Percentiles rank a stretch among this genome's conserved stretches.
Conservation (phyloP, 2,888 invertebrate species). For the Hydroisotoma schaefferi region DNA sequence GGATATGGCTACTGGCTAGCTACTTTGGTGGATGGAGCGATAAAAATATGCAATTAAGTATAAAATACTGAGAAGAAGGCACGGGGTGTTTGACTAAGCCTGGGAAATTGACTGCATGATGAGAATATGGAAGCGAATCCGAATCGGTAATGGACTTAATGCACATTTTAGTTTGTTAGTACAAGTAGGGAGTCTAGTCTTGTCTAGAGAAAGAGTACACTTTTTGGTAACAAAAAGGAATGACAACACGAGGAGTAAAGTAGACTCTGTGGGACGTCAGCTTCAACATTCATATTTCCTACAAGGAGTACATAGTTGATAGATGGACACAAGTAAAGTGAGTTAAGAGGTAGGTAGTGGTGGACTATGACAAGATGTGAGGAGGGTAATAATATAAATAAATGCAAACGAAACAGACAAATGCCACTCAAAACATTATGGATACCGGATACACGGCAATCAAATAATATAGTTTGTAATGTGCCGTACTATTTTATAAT, state of each 20-base stretch:
- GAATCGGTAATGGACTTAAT: slow-evolving; percentile 15
- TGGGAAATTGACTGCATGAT: slow-evolving; percentile 9
- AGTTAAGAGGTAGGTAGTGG: too few species aligned
- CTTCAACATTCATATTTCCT: not conserved
- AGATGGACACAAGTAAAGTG: too few species aligned
- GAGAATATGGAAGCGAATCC: slow-evolving; percentile 19
- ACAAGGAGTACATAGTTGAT: slow-evolving; percentile 14
- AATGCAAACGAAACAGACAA: too few species aligned
- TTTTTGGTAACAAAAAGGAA: not conserved
- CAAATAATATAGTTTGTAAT: slow-evolving; percentile 24
- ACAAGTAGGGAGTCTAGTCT: slow-evolving; percentile 5
- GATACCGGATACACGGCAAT: slow-evolving; percentile 33
- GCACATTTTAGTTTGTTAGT: slow-evolving; percentile 4
- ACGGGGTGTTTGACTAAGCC: not conserved
- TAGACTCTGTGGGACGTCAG: slow-evolving; percentile 5
- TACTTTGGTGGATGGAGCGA: not conserved
- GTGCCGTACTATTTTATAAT: not conserved
- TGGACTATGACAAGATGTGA: too few species aligned
- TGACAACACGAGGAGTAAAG: too few species aligned
- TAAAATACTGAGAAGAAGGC: not conserved
- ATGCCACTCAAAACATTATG: too few species aligned
- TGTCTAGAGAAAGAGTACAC: too few species aligned
- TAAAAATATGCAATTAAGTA: slow-evolving; percentile 1
- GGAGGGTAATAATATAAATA: too few species aligned
- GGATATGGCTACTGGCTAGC: too few species aligned